Evolutionary conservation across 2,888 invertebrate species (phyloP), one percentile per base, ranked within the genome.

Genomic region (Hylaea fasciaria): DNA sequence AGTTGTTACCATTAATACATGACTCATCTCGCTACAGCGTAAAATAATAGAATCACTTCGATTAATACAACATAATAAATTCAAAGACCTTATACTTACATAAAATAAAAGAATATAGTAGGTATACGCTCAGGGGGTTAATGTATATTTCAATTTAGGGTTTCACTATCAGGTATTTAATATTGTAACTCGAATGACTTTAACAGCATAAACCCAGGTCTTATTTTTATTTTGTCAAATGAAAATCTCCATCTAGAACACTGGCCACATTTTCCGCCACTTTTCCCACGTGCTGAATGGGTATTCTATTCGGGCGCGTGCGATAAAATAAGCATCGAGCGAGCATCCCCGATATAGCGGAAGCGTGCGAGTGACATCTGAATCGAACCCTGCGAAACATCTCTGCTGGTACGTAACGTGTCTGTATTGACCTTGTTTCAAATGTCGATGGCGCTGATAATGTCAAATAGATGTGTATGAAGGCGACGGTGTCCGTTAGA

Each of bases 351-450:
- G 71, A 74, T 71, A 72, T 61, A 63, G 61, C 74, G 77, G 80
- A 75, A 79, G 66, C 69, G 58, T 78, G 78, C 66, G 75, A 77
- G 67, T 81, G 84, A 80, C 86, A 78, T 74, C 70, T 85, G 80
- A 82, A 82, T 82, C 76, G 68, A 69, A 62, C 69, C 71, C 70
- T 68, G 65, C 62, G 61, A 62, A 53, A 50, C 65, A 50, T 66
- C 64, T 50, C 58, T 48, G 57, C 53, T 65, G 68, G 69, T 69
- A 69, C 60, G 65, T 62, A 61, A 66, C 62, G 61, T 57, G 52
- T 46, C 61, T 57, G 14, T 45, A 50, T 59, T 64, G 66, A 61
- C 64, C 63, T 60, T 65, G 55, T 66, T 65, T 62, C 50, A 45
- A 50, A 57, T 51, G 29, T 22, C n/a, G 40, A 17, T 32, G 57